Evolutionary conservation across 1,140 invertebrate genomes (phyloP).

Genomic region (Aphelenchoides fujianensis): DNA sequence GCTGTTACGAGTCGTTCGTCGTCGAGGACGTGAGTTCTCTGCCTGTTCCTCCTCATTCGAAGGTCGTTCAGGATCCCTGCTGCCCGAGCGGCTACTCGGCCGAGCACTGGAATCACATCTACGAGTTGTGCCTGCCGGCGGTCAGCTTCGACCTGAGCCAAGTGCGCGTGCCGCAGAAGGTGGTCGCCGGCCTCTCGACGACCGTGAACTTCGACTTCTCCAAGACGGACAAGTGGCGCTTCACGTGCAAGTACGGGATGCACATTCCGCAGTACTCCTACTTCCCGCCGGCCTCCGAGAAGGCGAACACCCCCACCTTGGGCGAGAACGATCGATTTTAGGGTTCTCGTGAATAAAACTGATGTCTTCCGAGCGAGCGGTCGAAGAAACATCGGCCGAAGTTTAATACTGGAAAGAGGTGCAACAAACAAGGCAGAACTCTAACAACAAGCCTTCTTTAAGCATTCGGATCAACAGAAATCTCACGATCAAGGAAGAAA

Average conservation of each 20-base stretch:
- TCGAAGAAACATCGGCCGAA: no score
- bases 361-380: no score
- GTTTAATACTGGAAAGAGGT: no score
- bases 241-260: constrained; percentile 51
- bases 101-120: constrained; percentile 51
- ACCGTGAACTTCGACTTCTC: constrained; percentile 37
- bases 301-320: no score
- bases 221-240: constrained; percentile 55
- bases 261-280: constrained; percentile 50
- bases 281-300: constrained; percentile 34
- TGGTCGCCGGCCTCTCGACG: constrained; percentile 4
- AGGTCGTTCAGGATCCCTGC: constrained; percentile 50
- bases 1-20: constrained; percentile 54
- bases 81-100: constrained; percentile 43
- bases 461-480: no score
- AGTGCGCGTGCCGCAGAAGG: constrained; percentile 12
- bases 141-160: constrained; percentile 53
- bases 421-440: no score
- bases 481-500: no score
- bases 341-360: no score
- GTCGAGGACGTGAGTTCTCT: constrained; percentile 43
- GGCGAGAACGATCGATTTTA: no score
- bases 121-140: constrained; percentile 59
- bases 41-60: no score
- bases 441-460: no score